Conservation (phyloP, 2,888 invertebrate genomes). For the Dermolepida albohirtum region DNA sequence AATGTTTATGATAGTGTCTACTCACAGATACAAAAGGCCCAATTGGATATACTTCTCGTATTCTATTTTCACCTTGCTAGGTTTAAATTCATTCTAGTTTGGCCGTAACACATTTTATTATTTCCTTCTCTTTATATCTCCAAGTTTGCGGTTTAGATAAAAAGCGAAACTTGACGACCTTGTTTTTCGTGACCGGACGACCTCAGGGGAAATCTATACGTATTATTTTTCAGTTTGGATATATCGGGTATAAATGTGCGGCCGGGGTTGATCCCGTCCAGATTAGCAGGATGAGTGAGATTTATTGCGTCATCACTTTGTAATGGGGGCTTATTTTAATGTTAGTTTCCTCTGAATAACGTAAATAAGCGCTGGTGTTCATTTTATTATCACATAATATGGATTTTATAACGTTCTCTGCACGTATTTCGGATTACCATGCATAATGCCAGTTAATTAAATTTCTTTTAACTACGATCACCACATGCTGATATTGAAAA, state of each 20-base stretch:
- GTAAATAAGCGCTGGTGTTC: slow-evolving; percentile 7
- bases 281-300: slow-evolving; percentile 51
- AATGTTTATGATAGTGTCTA: slow-evolving; percentile 15
- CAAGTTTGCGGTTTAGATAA: slow-evolving; percentile 41
- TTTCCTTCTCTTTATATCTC: slow-evolving; percentile 34
- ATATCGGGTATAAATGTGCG: slow-evolving; percentile 51
- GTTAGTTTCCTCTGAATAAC: slow-evolving; percentile 32
- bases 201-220: slow-evolving; percentile 50
- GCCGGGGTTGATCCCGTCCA: slow-evolving; percentile 48
- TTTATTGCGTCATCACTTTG: slow-evolving; percentile 52
- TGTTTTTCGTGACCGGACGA: slow-evolving; percentile 47
- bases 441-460: slow-evolving; percentile 1
- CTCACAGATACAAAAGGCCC: slow-evolving; percentile 18
- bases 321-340: slow-evolving; percentile 49
- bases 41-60: slow-evolving; percentile 32
- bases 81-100: slow-evolving; percentile 36
- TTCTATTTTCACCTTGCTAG: slow-evolving; percentile 33
- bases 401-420: slow-evolving; percentile 5
- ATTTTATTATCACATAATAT: slow-evolving; percentile 22
- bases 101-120: slow-evolving; percentile 42
- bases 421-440: slow-evolving; percentile 1
- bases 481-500: slow-evolving; percentile 5
- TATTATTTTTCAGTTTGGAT: slow-evolving; percentile 52
- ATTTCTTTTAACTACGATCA: neutral
- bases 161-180: slow-evolving; percentile 41